These are phyloP conservation scores for Miniopterus natalensis DNA, from an alignment of 2,113 vertebrate genomes.

Conservation along the genomic window DNA sequence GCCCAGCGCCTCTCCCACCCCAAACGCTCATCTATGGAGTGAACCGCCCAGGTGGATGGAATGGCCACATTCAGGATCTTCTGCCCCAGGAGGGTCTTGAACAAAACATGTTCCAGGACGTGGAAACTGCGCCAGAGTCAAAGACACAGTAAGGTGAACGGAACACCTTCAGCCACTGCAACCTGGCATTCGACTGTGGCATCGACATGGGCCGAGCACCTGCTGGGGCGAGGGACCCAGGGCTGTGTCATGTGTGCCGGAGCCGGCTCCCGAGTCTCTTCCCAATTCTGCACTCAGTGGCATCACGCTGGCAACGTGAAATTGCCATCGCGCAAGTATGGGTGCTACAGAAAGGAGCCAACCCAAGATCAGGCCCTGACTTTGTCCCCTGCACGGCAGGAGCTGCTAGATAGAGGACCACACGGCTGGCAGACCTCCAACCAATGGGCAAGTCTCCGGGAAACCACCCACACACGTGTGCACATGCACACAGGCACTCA, in stretches of 20 bases:
- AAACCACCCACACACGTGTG: too few relatives aligned
- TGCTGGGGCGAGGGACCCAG: too few relatives aligned
- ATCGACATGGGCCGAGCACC: accelerated
- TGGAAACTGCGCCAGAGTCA: neutral
- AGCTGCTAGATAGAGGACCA: too few relatives aligned
- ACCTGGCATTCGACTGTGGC: accelerated
- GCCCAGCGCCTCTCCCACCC: too few relatives aligned
- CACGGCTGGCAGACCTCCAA: neutral
- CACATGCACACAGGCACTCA: neutral
- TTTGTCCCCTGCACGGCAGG: too few relatives aligned
- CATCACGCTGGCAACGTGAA: neutral
- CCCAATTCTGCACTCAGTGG: neutral
- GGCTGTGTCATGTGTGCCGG: too few relatives aligned
- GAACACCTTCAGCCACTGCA: too few relatives aligned
- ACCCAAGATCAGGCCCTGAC: too few relatives aligned
- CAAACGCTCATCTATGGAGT: accelerated
- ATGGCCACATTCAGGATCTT: accelerated
- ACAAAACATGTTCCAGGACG: neutral
- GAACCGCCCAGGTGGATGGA: neutral
- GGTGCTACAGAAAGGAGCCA: neutral
- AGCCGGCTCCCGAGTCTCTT: too few relatives aligned
- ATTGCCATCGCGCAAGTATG: neutral
- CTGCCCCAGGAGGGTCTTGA: neutral
- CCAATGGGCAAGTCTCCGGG: too few relatives aligned
- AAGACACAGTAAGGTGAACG: accelerated